Evolutionary conservation across 2,113 vertebrate genomes (phyloP).

Genomic region (Rhynchopsitta pachyrhyncha): DNA sequence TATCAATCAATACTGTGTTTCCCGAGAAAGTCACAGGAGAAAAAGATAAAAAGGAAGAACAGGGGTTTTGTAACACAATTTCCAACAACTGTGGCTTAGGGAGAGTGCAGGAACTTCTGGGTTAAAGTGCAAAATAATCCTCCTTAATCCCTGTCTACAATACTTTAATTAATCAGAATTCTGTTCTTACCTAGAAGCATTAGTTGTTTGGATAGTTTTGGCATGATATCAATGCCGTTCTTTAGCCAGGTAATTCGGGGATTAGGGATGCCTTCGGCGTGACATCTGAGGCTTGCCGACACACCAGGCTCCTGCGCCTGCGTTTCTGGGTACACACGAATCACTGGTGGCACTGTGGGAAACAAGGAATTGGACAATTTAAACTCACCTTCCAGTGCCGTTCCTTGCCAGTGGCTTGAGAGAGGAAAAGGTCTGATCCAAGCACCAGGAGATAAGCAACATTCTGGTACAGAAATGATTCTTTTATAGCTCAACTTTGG

Average conservation of each 20-base stretch:
- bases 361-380: neutral
- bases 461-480: rapidly evolving
- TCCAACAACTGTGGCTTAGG: neutral
- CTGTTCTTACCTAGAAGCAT: slow-evolving; percentile 84
- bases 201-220: slow-evolving; percentile 88
- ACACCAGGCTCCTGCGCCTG: slow-evolving; percentile 95
- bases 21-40: neutral
- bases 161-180: neutral
- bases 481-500: neutral
- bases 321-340: slow-evolving; percentile 92
- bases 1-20: neutral
- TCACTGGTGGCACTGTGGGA: slow-evolving; percentile 91
- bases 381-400: neutral
- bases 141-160: neutral
- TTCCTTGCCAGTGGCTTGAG: rapidly evolving
- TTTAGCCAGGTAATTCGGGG: slow-evolving; percentile 94
- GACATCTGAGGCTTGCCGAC: slow-evolving; percentile 88
- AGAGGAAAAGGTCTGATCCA: neutral
- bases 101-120: neutral
- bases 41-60: neutral
- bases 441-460: rapidly evolving
- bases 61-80: neutral
- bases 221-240: slow-evolving; percentile 88
- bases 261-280: slow-evolving; percentile 92
- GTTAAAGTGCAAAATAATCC: slow-evolving; percentile 10